These are phyloP conservation scores for Trichacis sp. DNA, from an alignment of 2,888 invertebrate genomes.

Conservation along the genomic window DNA sequence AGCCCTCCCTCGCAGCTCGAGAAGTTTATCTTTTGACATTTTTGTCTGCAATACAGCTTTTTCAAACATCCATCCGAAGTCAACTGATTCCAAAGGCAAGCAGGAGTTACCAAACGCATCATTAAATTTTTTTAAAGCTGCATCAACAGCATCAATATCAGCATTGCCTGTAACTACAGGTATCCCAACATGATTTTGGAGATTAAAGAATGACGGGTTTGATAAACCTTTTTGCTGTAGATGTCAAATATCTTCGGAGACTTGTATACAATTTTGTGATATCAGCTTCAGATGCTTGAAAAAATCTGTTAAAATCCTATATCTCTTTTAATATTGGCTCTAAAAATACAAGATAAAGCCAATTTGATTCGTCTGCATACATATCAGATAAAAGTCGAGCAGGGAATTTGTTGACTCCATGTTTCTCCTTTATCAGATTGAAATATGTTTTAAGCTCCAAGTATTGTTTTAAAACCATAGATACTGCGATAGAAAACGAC, in stretches of 20 bases:
- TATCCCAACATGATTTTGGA: no score
- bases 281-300: constrained; percentile 39
- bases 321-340: constrained; percentile 40
- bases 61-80: no score
- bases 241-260: constrained; percentile 21
- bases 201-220: no score
- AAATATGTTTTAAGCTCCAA: constrained; percentile 46
- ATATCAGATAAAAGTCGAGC: constrained; percentile 35
- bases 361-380: constrained; percentile 39
- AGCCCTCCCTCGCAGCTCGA: no score
- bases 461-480: constrained; percentile 47
- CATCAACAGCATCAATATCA: no score
- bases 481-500: constrained; percentile 43
- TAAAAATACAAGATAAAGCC: constrained; percentile 44
- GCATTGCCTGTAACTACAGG: no score
- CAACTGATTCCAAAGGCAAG: no score
- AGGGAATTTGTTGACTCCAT: constrained; percentile 34
- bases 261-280: constrained; percentile 33
- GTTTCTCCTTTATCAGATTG: constrained; percentile 13
- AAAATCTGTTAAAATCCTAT: constrained; percentile 31
- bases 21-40: no score
- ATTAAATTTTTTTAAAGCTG: no score
- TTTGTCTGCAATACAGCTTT: no score
- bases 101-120: no score
- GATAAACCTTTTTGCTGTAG: no score